Conservation (phyloP, 2,113 vertebrate genomes). For the Cephalopholis sonnerati region DNA sequence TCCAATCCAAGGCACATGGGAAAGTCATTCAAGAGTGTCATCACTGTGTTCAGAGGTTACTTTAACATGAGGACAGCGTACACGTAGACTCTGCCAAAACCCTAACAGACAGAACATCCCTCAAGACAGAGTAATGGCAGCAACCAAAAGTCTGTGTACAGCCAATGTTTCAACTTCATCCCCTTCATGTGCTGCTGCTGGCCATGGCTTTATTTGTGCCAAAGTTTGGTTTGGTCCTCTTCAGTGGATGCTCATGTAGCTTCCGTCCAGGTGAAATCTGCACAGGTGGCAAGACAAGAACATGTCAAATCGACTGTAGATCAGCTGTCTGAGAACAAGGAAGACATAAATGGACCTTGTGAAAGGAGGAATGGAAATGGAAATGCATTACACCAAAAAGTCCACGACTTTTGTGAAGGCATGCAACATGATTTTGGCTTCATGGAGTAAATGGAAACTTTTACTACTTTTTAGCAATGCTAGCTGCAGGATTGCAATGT, state of each 20-base stretch:
- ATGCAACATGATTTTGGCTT: background rate
- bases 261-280: constrained; percentile 83
- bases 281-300: constrained; percentile 30
- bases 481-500: background rate
- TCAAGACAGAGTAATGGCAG: constrained; percentile 23
- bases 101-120: constrained; percentile 23
- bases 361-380: constrained; percentile 46
- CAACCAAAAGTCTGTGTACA: constrained; percentile 72
- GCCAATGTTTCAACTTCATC: constrained; percentile 47
- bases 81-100: constrained; percentile 42
- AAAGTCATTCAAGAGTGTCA: constrained; percentile 78
- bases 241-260: constrained; percentile 82
- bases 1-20: constrained; percentile 90
- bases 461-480: background rate
- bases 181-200: constrained; percentile 85
- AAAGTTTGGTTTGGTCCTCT: constrained; percentile 86
- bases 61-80: constrained; percentile 48
- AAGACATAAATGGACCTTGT: background rate
- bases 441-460: background rate
- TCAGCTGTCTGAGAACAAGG: background rate
- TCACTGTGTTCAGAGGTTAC: constrained; percentile 74
- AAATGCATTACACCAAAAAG: constrained; percentile 26
- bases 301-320: constrained; percentile 5
- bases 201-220: constrained; percentile 89
- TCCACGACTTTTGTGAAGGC: background rate